phyloP scores from a whole-genome alignment of 2,113 vertebrate species.

The Oreochromis aureus region DNA sequence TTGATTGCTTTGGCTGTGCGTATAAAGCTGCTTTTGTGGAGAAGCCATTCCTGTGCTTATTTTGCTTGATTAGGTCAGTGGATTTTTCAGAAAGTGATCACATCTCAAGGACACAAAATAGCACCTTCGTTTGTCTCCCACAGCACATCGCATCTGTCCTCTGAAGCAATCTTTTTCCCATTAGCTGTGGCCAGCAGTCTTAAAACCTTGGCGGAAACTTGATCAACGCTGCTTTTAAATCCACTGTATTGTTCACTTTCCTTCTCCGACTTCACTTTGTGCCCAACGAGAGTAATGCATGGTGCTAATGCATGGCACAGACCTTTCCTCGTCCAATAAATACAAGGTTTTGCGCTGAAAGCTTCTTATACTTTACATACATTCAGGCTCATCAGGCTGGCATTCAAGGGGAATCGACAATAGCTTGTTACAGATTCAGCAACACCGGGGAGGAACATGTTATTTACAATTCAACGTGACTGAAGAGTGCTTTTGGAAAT shows the following conservation, averaged over 20 bases:
- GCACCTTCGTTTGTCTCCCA: conserved; percentile 2
- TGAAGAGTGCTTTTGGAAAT: conserved; percentile 1
- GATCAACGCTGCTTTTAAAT: conserved; percentile 6
- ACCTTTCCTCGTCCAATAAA: conserved; percentile 2
- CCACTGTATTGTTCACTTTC: not conserved
- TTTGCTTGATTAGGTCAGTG: conserved; percentile 35
- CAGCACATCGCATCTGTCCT: not conserved
- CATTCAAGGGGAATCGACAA: not conserved
- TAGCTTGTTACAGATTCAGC: not conserved
- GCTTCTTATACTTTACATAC: not conserved
- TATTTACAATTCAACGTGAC: not conserved
- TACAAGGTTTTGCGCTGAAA: not conserved
- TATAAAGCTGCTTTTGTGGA: conserved; percentile 1
- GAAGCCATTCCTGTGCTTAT: not conserved
- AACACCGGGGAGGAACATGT: not conserved
- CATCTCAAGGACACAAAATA: conserved; percentile 37
- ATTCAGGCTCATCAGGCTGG: not conserved
- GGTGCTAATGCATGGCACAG: not conserved
- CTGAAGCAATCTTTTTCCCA: not conserved
- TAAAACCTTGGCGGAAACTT: conserved; percentile 11
- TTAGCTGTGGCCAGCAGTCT: not conserved
- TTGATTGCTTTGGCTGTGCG: not conserved
- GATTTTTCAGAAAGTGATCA: conserved; percentile 25
- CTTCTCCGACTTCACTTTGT: not conserved
- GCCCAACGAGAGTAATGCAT: not conserved